Percentiles rank a stretch among this genome's conserved stretches.
Evolutionary conservation across 2,888 invertebrate genomes (phyloP).

Genomic region (Erannis defoliaria): DNA sequence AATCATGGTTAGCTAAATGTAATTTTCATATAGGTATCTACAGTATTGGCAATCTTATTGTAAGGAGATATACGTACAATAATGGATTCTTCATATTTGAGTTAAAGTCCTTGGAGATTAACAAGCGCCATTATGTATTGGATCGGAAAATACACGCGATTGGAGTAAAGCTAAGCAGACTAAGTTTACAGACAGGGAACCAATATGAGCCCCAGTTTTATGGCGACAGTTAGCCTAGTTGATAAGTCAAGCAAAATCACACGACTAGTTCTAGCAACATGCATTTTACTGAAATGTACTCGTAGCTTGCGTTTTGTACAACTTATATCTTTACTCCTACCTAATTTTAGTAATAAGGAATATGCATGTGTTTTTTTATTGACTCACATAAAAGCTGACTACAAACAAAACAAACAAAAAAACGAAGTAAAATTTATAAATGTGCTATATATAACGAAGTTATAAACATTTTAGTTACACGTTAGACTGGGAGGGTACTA

Average conservation of each 20-base stretch:
- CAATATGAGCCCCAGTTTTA: slow-evolving; percentile 6
- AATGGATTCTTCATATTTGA: background rate
- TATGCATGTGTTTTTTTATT: too few species aligned
- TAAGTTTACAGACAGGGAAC: background rate
- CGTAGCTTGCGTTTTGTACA: background rate
- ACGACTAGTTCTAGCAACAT: slow-evolving; percentile 25
- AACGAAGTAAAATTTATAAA: too few species aligned
- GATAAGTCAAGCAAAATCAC: slow-evolving; percentile 29
- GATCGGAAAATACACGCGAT: slow-evolving; percentile 5
- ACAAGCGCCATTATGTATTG: background rate
- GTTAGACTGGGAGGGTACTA: too few species aligned
- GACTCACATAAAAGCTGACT: too few species aligned
- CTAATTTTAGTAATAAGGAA: background rate
- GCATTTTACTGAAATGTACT: background rate
- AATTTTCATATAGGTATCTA: background rate
- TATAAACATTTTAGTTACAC: too few species aligned
- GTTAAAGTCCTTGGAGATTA: background rate
- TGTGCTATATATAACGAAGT: too few species aligned
- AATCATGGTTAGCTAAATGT: background rate
- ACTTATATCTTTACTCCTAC: background rate
- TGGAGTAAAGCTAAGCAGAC: slow-evolving; percentile 5
- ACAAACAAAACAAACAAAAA: too few species aligned
- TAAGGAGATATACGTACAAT: background rate
- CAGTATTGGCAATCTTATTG: background rate
- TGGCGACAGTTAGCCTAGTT: slow-evolving; percentile 16